Evolutionary conservation across 2,113 vertebrate species (phyloP).

Genomic region (Phyllostomus discolor): DNA sequence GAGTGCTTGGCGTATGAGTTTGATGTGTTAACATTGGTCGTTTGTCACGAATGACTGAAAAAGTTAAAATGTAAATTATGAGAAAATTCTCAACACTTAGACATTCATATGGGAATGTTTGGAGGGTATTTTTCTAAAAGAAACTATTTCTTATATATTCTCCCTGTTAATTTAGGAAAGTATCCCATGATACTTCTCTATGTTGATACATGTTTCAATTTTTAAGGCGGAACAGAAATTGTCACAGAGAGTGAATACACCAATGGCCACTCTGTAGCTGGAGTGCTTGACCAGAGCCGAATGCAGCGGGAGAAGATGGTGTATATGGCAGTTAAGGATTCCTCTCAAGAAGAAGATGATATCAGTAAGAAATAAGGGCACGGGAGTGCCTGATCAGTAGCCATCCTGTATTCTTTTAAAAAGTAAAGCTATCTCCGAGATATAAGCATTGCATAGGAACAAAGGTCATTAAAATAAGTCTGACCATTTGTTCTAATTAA

Average conservation of each 20-base stretch:
- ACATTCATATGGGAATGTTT: conserved; percentile 4
- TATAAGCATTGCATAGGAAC: background rate
- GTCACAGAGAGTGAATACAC: conserved; percentile 97
- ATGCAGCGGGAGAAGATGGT: conserved; percentile 98
- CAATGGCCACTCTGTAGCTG: conserved; percentile 90
- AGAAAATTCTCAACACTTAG: conserved; percentile 10
- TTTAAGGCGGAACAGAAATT: conserved; percentile 95
- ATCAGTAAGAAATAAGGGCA: conserved; percentile 84
- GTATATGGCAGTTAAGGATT: conserved; percentile 98
- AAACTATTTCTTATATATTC: background rate
- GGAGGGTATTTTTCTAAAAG: background rate
- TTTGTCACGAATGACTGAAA: background rate
- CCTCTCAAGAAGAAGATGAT: conserved; percentile 91
- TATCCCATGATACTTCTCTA: conserved; percentile 6
- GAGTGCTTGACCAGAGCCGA: conserved; percentile 91
- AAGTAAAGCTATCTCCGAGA: background rate
- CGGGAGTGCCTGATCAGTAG: conserved; percentile 2
- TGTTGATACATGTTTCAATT: conserved; percentile 56
- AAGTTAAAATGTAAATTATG: background rate
- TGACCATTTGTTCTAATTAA: background rate
- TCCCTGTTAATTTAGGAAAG: background rate
- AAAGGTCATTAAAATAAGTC: conserved; percentile 28
- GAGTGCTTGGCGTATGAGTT: background rate
- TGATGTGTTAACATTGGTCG: background rate
- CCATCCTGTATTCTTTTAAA: background rate